These are phyloP conservation scores for Mus spicilegus DNA, from an alignment of 2,113 vertebrate species.

Conservation along the genomic window DNA sequence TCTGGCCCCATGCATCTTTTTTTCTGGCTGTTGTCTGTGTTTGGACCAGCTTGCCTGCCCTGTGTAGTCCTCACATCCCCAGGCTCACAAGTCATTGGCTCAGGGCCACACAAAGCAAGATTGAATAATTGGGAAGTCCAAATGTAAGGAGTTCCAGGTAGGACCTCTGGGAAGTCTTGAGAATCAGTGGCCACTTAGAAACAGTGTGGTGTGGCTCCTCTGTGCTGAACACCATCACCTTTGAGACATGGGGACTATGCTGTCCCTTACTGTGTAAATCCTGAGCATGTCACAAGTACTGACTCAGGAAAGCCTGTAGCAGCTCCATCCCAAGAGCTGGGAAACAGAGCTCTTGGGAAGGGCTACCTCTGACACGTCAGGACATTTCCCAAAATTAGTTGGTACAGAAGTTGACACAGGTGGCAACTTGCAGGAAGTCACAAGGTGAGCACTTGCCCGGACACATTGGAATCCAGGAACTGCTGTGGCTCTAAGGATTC, in stretches of 20 bases:
- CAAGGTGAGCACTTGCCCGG: background rate
- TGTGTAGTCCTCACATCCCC: background rate
- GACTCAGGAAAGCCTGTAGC: background rate
- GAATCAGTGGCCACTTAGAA: too few relatives aligned
- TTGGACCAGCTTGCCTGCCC: background rate
- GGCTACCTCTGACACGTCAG: background rate
- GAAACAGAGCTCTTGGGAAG: background rate
- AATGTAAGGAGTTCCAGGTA: background rate
- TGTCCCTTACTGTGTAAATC: background rate
- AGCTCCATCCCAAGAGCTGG: background rate
- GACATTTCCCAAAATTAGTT: background rate
- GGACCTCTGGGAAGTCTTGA: background rate
- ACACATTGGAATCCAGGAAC: background rate
- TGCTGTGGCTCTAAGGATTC: background rate
- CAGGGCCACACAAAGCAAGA: background rate
- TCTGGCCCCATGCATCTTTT: background rate
- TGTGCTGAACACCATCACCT: background rate
- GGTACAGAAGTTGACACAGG: background rate
- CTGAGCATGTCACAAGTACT: background rate
- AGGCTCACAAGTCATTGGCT: background rate
- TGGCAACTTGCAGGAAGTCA: background rate
- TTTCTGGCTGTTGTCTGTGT: background rate
- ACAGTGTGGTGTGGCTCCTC: accelerated
- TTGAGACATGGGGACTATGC: background rate
- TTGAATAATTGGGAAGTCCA: background rate